These are phyloP conservation scores for Drosophila ambigua DNA, from an alignment of 1,140 invertebrate genomes.

Conservation along the genomic window DNA sequence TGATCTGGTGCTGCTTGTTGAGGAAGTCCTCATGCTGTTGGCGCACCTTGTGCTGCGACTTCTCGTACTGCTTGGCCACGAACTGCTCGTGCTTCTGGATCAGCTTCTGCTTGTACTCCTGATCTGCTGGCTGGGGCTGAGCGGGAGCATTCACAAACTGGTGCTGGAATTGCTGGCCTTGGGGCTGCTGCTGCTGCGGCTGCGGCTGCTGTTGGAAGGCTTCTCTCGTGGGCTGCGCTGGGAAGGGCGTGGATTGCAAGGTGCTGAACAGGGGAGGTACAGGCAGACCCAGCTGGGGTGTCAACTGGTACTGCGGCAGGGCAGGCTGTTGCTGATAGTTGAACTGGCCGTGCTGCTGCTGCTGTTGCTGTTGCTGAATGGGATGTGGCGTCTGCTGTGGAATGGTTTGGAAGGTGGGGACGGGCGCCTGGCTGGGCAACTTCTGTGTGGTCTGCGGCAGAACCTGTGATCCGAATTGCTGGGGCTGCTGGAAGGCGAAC, in stretches of 20 bases:
- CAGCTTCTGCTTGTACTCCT: conserved; percentile 85
- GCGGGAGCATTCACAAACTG: conserved; percentile 84
- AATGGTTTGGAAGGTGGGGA: conserved; percentile 74
- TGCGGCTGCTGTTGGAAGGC: conserved; percentile 72
- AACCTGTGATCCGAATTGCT: conserved; percentile 60
- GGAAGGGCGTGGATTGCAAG: conserved; percentile 78
- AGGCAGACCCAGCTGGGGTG: conserved; percentile 69
- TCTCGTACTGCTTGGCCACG: conserved; percentile 88
- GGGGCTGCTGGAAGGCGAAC: conserved; percentile 58
- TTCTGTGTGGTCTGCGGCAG: conserved; percentile 75
- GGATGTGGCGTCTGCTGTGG: conserved; percentile 85
- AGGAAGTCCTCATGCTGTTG: conserved; percentile 87
- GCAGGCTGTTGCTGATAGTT: conserved; percentile 45
- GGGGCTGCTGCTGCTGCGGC: conserved; percentile 83
- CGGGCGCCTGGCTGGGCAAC: conserved; percentile 65
- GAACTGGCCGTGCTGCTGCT: conserved; percentile 78
- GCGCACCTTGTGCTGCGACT: conserved; percentile 88
- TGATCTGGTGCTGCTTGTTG: conserved; percentile 86
- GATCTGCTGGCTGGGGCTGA: conserved; percentile 85
- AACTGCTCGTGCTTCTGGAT: conserved; percentile 89
- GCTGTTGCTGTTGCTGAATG: conserved; percentile 31
- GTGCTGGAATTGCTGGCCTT: conserved; percentile 83
- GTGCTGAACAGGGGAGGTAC: conserved; percentile 76
- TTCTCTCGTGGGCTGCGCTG: conserved; percentile 69
- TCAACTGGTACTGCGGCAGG: conserved; percentile 62